Percentiles rank a stretch among this genome's conserved stretches.
Evolutionary conservation across 92 coral and sea anemone genomes (phyloP).

Genomic region (Paramuricea clavata): DNA sequence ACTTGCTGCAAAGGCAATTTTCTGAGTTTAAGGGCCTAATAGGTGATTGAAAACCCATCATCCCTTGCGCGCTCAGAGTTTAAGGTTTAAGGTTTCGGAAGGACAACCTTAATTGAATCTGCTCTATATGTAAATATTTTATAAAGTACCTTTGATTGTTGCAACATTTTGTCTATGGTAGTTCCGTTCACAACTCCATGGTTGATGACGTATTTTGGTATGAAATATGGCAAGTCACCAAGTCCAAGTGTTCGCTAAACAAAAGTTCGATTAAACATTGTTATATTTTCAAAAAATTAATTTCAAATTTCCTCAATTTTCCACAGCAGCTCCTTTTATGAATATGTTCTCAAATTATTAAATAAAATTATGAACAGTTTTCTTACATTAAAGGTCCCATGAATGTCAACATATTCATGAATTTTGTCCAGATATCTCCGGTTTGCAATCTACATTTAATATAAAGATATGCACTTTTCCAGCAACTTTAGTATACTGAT

Average conservation of each 20-base stretch:
- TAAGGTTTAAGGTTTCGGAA: no score
- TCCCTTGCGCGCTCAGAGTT: no score
- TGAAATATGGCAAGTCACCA: constrained; percentile 16
- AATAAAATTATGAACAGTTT: background rate
- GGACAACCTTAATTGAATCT: no score
- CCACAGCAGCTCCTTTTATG: background rate
- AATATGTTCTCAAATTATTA: background rate
- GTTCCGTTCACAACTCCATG: constrained; percentile 77
- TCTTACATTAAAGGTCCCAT: constrained; percentile 62
- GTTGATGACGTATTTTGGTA: constrained; percentile 77
- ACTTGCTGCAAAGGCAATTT: no score
- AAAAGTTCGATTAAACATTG: background rate
- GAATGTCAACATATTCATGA: constrained; percentile 73
- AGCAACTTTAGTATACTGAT: no score
- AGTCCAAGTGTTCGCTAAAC: constrained; percentile 24
- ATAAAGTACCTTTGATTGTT: constrained; percentile 70
- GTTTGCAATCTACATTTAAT: constrained; percentile 59
- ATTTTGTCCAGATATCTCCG: constrained; percentile 69
- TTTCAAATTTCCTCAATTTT: no score
- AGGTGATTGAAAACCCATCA: no score
- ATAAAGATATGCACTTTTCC: no score
- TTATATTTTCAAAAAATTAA: background rate
- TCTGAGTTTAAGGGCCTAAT: no score
- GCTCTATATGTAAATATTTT: no score
- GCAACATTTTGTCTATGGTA: constrained; percentile 48